Evolutionary conservation across 2,113 vertebrate species (phyloP), one percentile per base, ranked within the genome.

Genomic region (Eonycteris spelaea): DNA sequence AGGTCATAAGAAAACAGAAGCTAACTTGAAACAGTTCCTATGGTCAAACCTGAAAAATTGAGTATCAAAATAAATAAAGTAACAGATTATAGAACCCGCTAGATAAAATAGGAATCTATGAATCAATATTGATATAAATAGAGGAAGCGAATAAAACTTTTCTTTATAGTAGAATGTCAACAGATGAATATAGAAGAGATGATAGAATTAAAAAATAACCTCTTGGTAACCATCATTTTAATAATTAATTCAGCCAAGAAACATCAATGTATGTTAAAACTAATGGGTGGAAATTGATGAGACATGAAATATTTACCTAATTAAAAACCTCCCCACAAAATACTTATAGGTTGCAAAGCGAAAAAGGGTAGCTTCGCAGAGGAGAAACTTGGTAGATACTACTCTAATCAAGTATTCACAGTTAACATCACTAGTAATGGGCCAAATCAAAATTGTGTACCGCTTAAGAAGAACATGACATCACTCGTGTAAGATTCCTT

Each of bases 161-260:
- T 55, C 57, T 43, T 83, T 55, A 77, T 1, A 90, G 24, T 38
- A 43, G 40, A 80, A 78, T 86, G 51, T 92, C 67, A 92, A 88
- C 6, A 14, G 45, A 78, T 90, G 26, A 94, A 78, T 48, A 61
- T 6, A 73, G 40, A 78, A 95, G 57, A 93, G 18, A 87, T 40
- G 55, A 87, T 0, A 24, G n/a, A 73, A 90, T 84, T 35, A 63
- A 55, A 90, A 79, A 95, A 78, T 19, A 92, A 91, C 11, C 55
- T 73, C 40, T 94, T 92, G 92, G 43, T 65, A 74, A 59, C 19
- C 22, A 93, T 70, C 35, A 48, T 55, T 51, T 90, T 75, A 86
- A 78, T 43, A 87, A 96, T 77, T 87, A 90, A 92, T 84, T 73
- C 75, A 82, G 40, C 48, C 92, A 95, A 74, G 70, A 95, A 97